Evolutionary conservation across 2,888 invertebrate species (phyloP), one percentile per base, ranked within the genome.

Genomic region (Escarpia spicata): DNA sequence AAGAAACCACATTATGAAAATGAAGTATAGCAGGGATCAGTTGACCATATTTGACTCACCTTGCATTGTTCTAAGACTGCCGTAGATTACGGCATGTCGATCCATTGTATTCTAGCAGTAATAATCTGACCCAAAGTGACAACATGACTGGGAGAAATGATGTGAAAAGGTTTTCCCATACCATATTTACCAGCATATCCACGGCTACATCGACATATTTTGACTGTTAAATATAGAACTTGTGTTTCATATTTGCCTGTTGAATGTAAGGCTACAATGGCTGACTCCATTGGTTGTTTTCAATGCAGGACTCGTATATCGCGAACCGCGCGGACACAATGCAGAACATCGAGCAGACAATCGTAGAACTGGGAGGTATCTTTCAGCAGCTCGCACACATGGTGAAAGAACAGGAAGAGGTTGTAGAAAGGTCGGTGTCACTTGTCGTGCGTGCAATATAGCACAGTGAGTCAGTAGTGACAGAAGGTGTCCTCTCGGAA

Each of bases 331-430:
- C 99, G 90, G 99, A 99, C 96, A 99, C 99, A 0, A 99, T 99
- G 99, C 99, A 99, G 96, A 99, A 98, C 96, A 99, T 99, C 95
- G 99, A 99, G 97, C 98, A 98, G 92, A 99, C 99, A 37, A 99
- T 99, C 95, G 99, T 99, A 26, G 99, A 99, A 96, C 97, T 99
- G 91, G 99, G 99, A n/a, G 98, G 98, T 19, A 99, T 99, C 96
- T 99, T 99, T 96, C 98, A 98, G 95, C 99, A 99, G 96, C 95
- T 97, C 92, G 97, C 97, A 37, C 96, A 96, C 92, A 99, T 99
- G 99, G 99, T 99, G 3, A 98, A 99, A 96, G 99, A 99, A 96
- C 99, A 99, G 94, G 99, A 99, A 96, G 99, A 99, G 97, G 98
- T 99, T 97, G 99, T 99, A 8, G 98, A 98, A 95, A 97, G 97